A percentile compares a stretch with the other conserved stretches of the same genome.
Evolutionary conservation across 2,888 invertebrate genomes (phyloP).

Genomic region (Adelphocoris suturalis): DNA sequence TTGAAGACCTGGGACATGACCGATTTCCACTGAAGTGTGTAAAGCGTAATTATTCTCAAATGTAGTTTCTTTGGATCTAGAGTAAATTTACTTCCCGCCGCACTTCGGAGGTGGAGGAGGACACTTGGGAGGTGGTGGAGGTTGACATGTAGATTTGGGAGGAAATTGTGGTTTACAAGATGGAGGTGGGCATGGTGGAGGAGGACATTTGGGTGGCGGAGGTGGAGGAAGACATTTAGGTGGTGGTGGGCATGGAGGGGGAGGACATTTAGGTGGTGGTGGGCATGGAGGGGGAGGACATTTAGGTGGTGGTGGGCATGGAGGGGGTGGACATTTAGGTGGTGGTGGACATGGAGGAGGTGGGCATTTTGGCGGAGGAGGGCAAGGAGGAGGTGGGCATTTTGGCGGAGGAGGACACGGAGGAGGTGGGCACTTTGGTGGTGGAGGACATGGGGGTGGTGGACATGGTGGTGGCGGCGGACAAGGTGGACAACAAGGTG

Average conservation of each 20-base stretch:
- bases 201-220: constrained; percentile 46
- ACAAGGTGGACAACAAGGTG: too few species aligned
- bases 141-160: constrained; percentile 50
- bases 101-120: constrained; percentile 38
- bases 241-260: constrained; percentile 64
- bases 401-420: constrained; percentile 63
- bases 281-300: constrained; percentile 60
- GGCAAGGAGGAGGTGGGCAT: constrained; percentile 57
- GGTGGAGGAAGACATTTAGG: constrained; percentile 51
- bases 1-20: too few species aligned
- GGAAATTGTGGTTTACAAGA: constrained; percentile 48
- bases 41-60: too few species aligned
- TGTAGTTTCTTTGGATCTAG: too few species aligned
- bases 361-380: constrained; percentile 59
- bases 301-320: constrained; percentile 51
- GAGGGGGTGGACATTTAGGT: constrained; percentile 60
- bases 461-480: constrained; percentile 48
- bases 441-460: constrained; percentile 52
- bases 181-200: constrained; percentile 48
- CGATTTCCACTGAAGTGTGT: too few species aligned
- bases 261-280: constrained; percentile 52
- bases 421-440: constrained; percentile 47
- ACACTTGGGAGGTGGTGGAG: constrained; percentile 59
- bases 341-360: constrained; percentile 68
- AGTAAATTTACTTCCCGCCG: too few species aligned